Percentiles rank a stretch among this genome's conserved stretches.
Evolutionary conservation across 2,797 vertebrate genomes (phyloP).

Genomic region (Crypturellus tataupa): DNA sequence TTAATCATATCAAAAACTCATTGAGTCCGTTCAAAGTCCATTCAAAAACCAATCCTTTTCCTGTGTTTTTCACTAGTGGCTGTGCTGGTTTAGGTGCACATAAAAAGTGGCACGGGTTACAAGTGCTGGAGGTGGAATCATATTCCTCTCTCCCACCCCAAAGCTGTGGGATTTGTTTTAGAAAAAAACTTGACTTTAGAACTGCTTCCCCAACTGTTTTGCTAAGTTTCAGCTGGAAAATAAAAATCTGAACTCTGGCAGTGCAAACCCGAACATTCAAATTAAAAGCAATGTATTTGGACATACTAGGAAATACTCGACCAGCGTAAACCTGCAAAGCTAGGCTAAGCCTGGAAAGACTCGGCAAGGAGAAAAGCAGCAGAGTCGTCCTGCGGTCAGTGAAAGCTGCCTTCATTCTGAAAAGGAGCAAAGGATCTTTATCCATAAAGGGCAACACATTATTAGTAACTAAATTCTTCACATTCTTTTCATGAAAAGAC

Average conservation of each 20-base stretch:
- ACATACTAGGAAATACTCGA: neutral
- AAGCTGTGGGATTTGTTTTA: neutral
- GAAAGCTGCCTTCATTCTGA: neutral
- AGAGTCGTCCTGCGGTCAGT: neutral
- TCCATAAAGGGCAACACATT: constrained; percentile 36
- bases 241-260: neutral
- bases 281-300: neutral
- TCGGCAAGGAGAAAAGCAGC: neutral
- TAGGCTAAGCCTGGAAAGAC: neutral
- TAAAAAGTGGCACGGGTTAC: neutral
- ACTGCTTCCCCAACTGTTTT: neutral
- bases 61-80: neutral
- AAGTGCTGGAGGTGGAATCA: neutral
- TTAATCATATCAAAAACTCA: constrained; percentile 13
- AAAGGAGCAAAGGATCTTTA: constrained; percentile 47
- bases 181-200: neutral
- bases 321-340: neutral
- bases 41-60: constrained; percentile 11
- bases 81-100: neutral
- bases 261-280: neutral
- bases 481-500: constrained; percentile 45
- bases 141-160: neutral
- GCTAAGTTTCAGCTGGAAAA: neutral
- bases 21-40: neutral
- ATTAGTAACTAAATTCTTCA: constrained; percentile 51